These are phyloP conservation scores for Drosophila mettleri DNA, from an alignment of 2,888 invertebrate species.

Conservation along the genomic window DNA sequence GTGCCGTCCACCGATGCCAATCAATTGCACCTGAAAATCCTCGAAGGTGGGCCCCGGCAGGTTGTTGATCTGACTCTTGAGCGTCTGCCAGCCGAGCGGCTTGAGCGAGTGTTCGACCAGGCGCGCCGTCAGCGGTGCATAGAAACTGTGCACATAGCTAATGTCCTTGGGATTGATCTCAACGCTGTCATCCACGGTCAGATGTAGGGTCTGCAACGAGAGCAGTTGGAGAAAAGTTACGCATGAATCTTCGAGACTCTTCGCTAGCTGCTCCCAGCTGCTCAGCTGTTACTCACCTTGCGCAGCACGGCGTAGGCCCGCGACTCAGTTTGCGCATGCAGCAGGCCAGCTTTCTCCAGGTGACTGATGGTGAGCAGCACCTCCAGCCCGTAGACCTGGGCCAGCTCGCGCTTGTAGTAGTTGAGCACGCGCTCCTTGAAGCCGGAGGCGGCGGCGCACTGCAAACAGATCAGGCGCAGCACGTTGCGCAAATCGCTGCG, in stretches of 20 bases:
- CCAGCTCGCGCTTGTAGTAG: conserved; percentile 90
- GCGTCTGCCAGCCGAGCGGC: conserved; percentile 90
- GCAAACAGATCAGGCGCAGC: conserved; percentile 95
- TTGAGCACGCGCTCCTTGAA: conserved; percentile 94
- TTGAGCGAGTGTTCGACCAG: conserved; percentile 92
- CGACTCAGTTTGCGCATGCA: conserved; percentile 90
- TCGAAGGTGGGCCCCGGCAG: conserved; percentile 90
- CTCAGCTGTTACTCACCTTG: conserved; percentile 85
- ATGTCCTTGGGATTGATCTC: conserved; percentile 94
- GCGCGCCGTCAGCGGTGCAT: conserved; percentile 96
- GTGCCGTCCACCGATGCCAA: conserved; percentile 87
- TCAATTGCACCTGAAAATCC: conserved; percentile 87
- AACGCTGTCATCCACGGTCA: conserved; percentile 95
- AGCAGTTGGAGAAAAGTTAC: background rate
- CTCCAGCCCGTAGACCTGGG: conserved; percentile 94
- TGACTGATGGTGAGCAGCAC: conserved; percentile 93
- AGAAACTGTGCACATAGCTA: conserved; percentile 96
- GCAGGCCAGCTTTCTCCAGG: conserved; percentile 93
- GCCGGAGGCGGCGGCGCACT: conserved; percentile 96
- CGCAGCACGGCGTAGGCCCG: conserved; percentile 91
- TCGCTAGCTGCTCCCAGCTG: background rate
- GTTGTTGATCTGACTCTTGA: conserved; percentile 93
- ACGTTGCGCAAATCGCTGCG: conserved; percentile 93
- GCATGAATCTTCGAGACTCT: no score
- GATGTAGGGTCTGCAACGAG: conserved; percentile 88